phyloP scores from a whole-genome alignment of 2,113 vertebrate species.

The Oryzias javanicus region DNA sequence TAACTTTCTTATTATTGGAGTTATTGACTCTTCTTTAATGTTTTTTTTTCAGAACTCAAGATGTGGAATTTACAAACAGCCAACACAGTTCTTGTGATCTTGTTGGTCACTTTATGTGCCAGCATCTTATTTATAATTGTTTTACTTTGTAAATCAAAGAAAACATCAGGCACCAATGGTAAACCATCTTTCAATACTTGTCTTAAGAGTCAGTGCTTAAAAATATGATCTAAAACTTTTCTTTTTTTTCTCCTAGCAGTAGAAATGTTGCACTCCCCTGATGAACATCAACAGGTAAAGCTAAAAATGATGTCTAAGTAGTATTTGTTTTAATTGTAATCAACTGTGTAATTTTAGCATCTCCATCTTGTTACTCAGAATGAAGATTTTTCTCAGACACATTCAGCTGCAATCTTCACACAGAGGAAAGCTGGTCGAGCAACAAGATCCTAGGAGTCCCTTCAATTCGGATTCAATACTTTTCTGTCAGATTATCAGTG shows the following conservation, averaged over 20 bases:
- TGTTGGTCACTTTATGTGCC: neutral
- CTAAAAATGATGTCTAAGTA: neutral
- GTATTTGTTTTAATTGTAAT: neutral
- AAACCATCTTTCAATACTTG: accelerated
- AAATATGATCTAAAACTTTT: neutral
- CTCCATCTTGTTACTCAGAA: neutral
- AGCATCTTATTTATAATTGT: conserved; percentile 2
- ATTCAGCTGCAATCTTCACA: accelerated
- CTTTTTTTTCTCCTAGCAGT: neutral
- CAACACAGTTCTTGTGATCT: accelerated
- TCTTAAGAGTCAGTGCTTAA: neutral
- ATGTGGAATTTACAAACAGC: neutral
- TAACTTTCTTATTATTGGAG: accelerated
- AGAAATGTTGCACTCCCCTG: neutral
- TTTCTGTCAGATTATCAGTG: neutral
- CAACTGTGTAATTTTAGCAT: neutral
- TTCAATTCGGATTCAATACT: conserved; percentile 12
- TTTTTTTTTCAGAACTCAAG: accelerated
- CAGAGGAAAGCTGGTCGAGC: accelerated
- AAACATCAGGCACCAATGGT: accelerated
- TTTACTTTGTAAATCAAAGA: conserved; percentile 1
- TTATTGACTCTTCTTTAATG: accelerated
- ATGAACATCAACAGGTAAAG: neutral
- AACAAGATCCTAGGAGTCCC: accelerated
- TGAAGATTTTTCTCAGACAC: accelerated